These are phyloP conservation scores for Bradypodion pumilum DNA, from an alignment of 2,797 vertebrate genomes.

Conservation along the genomic window DNA sequence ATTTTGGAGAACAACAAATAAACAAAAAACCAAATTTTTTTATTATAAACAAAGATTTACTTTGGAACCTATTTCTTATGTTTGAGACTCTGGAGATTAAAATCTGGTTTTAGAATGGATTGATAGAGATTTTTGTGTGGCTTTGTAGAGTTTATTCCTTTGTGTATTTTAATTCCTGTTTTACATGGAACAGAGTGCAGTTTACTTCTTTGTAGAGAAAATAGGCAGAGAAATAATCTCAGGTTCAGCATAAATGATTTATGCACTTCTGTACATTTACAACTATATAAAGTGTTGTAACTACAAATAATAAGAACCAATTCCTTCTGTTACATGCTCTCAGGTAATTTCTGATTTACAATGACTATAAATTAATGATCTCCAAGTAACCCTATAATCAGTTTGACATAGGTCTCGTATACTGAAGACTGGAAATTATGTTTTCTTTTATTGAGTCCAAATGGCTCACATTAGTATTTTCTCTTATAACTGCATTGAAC, in stretches of 20 bases:
- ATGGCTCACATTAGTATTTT: too few species aligned
- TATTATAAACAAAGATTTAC: neutral
- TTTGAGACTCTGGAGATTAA: neutral
- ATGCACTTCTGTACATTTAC: neutral
- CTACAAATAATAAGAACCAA: neutral
- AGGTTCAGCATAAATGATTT: neutral
- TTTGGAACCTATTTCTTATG: neutral
- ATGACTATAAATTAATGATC: too few species aligned
- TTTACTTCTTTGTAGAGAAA: neutral
- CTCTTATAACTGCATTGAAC: too few species aligned
- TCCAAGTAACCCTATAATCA: too few species aligned
- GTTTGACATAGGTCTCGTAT: too few species aligned
- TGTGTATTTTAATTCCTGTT: neutral
- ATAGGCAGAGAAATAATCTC: neutral
- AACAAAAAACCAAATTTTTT: too few species aligned
- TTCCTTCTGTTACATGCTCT: neutral
- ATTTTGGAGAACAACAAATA: too few species aligned
- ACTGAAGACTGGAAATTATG: too few species aligned
- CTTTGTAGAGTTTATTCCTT: neutral
- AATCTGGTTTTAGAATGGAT: neutral
- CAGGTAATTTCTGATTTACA: too few species aligned
- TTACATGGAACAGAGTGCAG: neutral
- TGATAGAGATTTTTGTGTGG: rapidly evolving
- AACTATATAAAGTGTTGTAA: neutral
- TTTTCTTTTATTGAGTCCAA: too few species aligned